Evolutionary conservation across 2,888 invertebrate genomes (phyloP).

Genomic region (Loripinus fragilis): DNA sequence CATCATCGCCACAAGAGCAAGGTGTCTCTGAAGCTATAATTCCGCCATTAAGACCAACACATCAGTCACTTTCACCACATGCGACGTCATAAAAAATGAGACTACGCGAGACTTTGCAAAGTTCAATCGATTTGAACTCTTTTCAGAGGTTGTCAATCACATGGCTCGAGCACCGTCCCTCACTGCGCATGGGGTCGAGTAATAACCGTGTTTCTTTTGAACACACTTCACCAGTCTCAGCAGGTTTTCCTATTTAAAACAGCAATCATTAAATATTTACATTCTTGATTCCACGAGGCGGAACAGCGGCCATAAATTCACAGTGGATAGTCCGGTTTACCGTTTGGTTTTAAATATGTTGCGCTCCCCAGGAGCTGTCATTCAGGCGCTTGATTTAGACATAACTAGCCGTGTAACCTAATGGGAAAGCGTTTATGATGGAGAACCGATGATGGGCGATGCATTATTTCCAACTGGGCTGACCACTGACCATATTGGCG

Average conservation of each 20-base stretch:
- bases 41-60: background rate
- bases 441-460: constrained; percentile 18
- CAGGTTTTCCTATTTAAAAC: constrained; percentile 11
- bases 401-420: constrained; percentile 22
- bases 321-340: constrained; percentile 8
- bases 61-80: constrained; percentile 11
- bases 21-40: constrained; percentile 3
- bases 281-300: constrained; percentile 18
- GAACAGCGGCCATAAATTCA: constrained; percentile 18
- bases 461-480: background rate
- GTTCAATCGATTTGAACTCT: background rate
- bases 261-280: constrained; percentile 24
- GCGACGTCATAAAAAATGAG: constrained; percentile 19
- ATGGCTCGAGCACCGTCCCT: background rate
- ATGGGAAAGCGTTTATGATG: constrained; percentile 18
- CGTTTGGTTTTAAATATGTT: constrained; percentile 9
- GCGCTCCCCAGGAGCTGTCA: constrained; percentile 22
- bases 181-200: constrained; percentile 13
- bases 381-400: constrained; percentile 24
- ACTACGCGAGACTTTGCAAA: constrained; percentile 7
- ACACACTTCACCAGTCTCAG: background rate
- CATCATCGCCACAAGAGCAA: background rate
- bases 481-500: background rate
- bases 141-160: constrained; percentile 14
- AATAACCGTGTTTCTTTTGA: constrained; percentile 21